Conservation (phyloP, 2,797 vertebrate species). For the Petrocephalus schoutedeni region DNA sequence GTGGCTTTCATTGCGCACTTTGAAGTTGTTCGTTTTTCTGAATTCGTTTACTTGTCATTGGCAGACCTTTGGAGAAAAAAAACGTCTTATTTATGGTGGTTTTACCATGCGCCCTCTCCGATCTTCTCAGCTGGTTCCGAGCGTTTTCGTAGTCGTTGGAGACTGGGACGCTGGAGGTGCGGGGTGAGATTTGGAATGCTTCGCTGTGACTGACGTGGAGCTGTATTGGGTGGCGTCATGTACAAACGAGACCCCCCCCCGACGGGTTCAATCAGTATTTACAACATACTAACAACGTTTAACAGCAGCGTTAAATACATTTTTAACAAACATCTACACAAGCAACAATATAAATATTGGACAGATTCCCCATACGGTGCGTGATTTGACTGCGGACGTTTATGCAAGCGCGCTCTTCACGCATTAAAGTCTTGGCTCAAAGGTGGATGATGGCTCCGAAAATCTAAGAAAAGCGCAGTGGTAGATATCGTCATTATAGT, state of each 20-base stretch:
- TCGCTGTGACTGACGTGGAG: conserved; percentile 50
- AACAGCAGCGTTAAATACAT: not conserved
- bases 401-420: not conserved
- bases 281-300: not conserved
- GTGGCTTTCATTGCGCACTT: not conserved
- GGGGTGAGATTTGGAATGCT: conserved; percentile 7
- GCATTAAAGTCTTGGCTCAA: not conserved
- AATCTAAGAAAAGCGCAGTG: conserved; percentile 43
- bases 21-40: conserved; percentile 1
- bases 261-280: not conserved
- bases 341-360: not conserved
- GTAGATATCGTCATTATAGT: conserved; percentile 40
- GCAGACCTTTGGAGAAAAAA: not conserved
- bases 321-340: not conserved
- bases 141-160: not conserved
- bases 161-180: not conserved
- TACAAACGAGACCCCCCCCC: conserved; percentile 52
- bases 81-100: not conserved
- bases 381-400: not conserved
- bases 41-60: not conserved
- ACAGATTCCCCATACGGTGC: not conserved
- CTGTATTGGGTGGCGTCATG: conserved; percentile 84
- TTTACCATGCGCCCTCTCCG: not conserved
- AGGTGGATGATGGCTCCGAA: conserved; percentile 40
- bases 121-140: not conserved